Conservation (phyloP, 2,888 invertebrate species). For the Scaptomyza parva region DNA sequence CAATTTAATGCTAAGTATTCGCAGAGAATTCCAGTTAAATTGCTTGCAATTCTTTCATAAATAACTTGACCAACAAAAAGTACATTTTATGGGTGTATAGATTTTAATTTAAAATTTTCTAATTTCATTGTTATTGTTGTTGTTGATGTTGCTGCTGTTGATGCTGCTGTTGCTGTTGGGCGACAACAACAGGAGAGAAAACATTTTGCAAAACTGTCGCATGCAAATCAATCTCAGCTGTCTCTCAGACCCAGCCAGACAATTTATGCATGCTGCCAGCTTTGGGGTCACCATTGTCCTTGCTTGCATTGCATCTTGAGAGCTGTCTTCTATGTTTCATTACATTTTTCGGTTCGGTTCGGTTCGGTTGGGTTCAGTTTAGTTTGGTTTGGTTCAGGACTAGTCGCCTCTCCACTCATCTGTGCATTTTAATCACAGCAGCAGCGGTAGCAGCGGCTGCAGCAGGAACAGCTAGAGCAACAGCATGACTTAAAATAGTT, state of each 20-base stretch:
- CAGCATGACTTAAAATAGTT: constrained; percentile 5
- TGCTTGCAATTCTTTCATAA: constrained; percentile 6
- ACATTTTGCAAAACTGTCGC: constrained; percentile 71
- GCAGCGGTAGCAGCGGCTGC: background rate
- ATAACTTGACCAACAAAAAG: constrained; percentile 48
- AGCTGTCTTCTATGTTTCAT: constrained; percentile 67
- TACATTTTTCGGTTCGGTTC: constrained; percentile 53
- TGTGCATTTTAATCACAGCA: constrained; percentile 38
- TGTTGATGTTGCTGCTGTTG: constrained; percentile 20
- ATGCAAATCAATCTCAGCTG: constrained; percentile 80
- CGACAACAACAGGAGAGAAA: constrained; percentile 16
- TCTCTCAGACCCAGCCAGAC: constrained; percentile 53
- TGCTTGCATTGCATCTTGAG: constrained; percentile 38
- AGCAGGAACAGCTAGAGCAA: background rate
- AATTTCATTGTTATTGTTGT: constrained; percentile 49
- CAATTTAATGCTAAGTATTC: constrained; percentile 18
- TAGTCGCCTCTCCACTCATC: constrained; percentile 46
- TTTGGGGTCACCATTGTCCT: constrained; percentile 47
- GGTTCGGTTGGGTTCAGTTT: constrained; percentile 28
- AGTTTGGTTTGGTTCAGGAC: constrained; percentile 37
- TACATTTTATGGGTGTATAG: constrained; percentile 49
- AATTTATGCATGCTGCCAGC: constrained; percentile 71
- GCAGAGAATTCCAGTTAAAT: constrained; percentile 26
- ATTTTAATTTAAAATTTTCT: constrained; percentile 73
- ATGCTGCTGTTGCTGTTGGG: constrained; percentile 5